Evolutionary conservation across 2,797 vertebrate genomes (phyloP), one percentile per base, ranked within the genome.

Genomic region (Enteromius treurensis): DNA sequence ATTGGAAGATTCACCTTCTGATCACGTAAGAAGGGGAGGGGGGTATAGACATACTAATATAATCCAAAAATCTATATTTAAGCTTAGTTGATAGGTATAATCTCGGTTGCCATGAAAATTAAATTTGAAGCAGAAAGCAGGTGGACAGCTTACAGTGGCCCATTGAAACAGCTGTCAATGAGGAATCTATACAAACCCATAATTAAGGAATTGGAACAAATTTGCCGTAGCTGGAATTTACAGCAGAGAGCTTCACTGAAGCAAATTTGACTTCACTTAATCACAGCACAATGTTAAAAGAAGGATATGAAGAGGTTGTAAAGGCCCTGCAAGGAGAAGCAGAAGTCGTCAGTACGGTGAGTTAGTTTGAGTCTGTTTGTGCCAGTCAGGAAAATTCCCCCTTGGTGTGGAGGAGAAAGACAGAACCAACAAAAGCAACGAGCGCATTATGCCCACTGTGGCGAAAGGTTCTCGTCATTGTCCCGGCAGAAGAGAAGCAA

Each of bases 391-490:
- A 85, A 81, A 80, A 83, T 85, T 84, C 81, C 67, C 77, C 74
- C 73, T 84, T 64, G 77, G 82, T 53, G 70, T 82, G 58, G 53
- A 79, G 75, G 74, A 86, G 83, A 86, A 86, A 80, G 77, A 80
- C 85, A 81, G 76, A 82, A 60, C 74, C 84, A 88, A 88, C 88
- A 89, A 87, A 88, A 83, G 87, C 87, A 86, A 68, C 45, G 32
- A 70, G 79, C 67, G 64, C 71, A 80, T 81, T 71, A 49, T 85
- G 83, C 77, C 82, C 64, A 84, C 62, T 79, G 81, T 80, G 60
- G 75, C 62, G 34, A 83, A 83, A 81, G 83, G 60, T 82, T 86
- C 82, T 81, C 45, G 55, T 77, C 84, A 76, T 81, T 82, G 75
- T 86, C 67, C 45, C 64, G 13, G n/a, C 79, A 82, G 82, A 84